Evolutionary conservation across 2,113 vertebrate species (phyloP).

Genomic region (Fulica atra): DNA sequence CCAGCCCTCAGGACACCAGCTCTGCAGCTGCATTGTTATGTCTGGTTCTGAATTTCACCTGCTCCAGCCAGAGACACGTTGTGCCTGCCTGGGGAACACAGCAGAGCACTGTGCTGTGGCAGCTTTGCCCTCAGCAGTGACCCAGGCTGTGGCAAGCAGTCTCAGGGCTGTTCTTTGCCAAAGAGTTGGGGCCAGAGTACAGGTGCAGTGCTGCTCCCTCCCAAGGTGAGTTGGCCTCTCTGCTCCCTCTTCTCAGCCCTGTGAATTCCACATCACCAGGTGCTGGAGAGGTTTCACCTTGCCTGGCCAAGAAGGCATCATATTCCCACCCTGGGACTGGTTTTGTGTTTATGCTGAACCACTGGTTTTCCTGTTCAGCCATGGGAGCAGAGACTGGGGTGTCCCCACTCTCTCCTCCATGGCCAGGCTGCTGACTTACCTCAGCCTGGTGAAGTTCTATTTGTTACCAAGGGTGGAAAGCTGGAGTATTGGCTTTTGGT

Average conservation of each 20-base stretch:
- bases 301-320: background rate
- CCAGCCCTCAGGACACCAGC: background rate
- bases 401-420: background rate
- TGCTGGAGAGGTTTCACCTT: background rate
- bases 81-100: background rate
- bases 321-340: background rate
- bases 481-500: background rate
- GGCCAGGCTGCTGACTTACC: background rate
- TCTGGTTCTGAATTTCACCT: background rate
- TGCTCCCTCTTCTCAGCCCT: background rate
- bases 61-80: background rate
- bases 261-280: background rate
- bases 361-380: background rate
- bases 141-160: background rate
- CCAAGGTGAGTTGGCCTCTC: background rate
- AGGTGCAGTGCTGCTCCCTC: background rate
- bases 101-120: background rate
- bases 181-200: background rate
- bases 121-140: accelerated
- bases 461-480: background rate
- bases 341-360: background rate
- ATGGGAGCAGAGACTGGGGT: background rate
- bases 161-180: accelerated
- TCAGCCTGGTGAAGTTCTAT: background rate
- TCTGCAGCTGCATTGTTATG: background rate